Evolutionary conservation across 1,140 invertebrate species (phyloP).

Genomic region (Mesaphorura yosii): DNA sequence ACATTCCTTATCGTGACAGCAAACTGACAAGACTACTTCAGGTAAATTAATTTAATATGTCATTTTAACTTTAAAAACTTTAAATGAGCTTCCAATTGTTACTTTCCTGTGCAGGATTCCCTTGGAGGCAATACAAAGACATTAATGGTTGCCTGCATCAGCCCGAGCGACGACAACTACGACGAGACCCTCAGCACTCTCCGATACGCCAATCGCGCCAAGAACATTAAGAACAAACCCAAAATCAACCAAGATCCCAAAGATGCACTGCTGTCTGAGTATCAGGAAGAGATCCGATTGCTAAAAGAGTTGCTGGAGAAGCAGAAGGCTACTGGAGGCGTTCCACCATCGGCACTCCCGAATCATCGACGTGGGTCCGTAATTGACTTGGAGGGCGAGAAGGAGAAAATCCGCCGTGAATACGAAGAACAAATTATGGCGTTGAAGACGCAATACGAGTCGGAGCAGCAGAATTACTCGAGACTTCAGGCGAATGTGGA

Average conservation of each 20-base stretch:
- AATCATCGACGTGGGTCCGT: background rate
- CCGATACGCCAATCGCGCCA: constrained; percentile 76
- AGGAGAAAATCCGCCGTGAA: constrained; percentile 37
- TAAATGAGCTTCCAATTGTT: background rate
- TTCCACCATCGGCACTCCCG: background rate
- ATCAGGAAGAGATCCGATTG: constrained; percentile 72
- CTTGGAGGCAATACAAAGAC: constrained; percentile 89
- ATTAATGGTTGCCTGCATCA: constrained; percentile 85
- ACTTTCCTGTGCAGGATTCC: constrained; percentile 51
- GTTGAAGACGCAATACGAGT: constrained; percentile 44
- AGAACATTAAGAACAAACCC: constrained; percentile 88
- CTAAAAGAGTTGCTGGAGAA: constrained; percentile 54
- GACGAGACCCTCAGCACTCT: constrained; percentile 83
- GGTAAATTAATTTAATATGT: constrained; percentile 37
- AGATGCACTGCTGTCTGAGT: constrained; percentile 73
- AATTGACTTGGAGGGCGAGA: constrained; percentile 38
- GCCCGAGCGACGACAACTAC: constrained; percentile 75
- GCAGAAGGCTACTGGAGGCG: constrained; percentile 8
- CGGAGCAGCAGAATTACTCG: constrained; percentile 46
- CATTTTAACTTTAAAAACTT: constrained; percentile 1
- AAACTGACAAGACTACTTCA: constrained; percentile 80
- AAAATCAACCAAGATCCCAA: constrained; percentile 90
- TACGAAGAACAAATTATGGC: constrained; percentile 41
- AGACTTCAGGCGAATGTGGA: constrained; percentile 48
- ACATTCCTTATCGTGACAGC: constrained; percentile 88